Base-by-base conservation (phyloP, 2,888 invertebrate genomes). In the Isotomurus palustris region DNA sequence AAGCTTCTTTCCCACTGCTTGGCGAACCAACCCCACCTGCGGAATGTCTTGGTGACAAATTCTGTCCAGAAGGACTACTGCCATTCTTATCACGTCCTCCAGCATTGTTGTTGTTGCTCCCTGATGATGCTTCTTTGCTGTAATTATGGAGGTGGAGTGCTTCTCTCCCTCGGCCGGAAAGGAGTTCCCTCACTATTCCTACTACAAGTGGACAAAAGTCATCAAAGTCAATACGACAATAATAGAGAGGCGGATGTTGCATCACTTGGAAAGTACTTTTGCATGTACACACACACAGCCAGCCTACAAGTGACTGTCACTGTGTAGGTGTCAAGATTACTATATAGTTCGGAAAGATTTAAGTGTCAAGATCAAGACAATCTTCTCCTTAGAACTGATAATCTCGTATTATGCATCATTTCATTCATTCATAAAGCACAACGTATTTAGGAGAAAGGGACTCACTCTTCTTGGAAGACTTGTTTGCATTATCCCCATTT, bases 401-500 rank as follows among this genome's bases (percentile, higher is more conserved):
- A n/a, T n/a, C n/a, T n/a, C n/a, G n/a, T n/a, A n/a, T n/a, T n/a
- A n/a, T n/a, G n/a, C n/a, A n/a, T n/a, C n/a, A n/a, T n/a, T n/a
- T n/a, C n/a, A n/a, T n/a, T n/a, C n/a, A n/a, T n/a, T n/a, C n/a
- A n/a, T n/a, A n/a, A n/a, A n/a, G n/a, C n/a, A n/a, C n/a, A n/a
- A n/a, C n/a, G n/a, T n/a, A n/a, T n/a, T n/a, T n/a, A n/a, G 38
- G 10, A 40, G 17, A 40, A 10, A 44, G 14, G 29, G 24, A 48
- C 69, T 60, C 49, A 70, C 70, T 68, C 58, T 66, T 62, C 65
- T 66, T 66, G 8, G 67, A 61, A 28, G 58, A 66, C 65, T 66
- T 65, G 14, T 55, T 55, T 12, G 57, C 58, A 12, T 62, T 60
- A 29, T 65, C 61, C 19, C 65, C 66, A 24, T 62, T 62, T 14